phyloP scores from a whole-genome alignment of 2,113 vertebrate species.

The Speoplatyrhinus poulsoni region DNA sequence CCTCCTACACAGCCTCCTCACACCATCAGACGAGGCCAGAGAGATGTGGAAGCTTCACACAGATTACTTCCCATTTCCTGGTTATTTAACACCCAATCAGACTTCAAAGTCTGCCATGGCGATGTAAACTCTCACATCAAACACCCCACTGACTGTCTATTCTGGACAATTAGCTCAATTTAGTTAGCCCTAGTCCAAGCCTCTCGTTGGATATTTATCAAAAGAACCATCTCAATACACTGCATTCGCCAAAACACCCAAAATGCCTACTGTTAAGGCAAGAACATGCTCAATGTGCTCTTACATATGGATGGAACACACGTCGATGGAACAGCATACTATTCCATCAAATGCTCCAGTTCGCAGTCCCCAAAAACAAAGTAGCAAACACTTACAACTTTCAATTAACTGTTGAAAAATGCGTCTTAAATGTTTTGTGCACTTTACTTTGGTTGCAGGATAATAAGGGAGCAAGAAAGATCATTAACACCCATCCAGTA shows the following conservation, averaged over 20 bases:
- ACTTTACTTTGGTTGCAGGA: not conserved
- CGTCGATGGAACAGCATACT: no score
- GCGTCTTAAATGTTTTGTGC: not conserved
- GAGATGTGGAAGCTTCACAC: slow-evolving; percentile 62
- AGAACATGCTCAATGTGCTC: no score
- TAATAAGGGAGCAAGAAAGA: slow-evolving; percentile 31
- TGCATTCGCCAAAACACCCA: not conserved
- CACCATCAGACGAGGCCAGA: slow-evolving; percentile 47
- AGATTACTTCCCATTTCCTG: slow-evolving; percentile 73
- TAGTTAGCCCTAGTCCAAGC: not conserved
- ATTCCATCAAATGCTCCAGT: no score
- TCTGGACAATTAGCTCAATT: slow-evolving; percentile 46
- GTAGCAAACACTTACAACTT: no score
- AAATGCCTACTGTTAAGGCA: not conserved
- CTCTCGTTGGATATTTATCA: not conserved
- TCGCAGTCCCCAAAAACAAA: no score
- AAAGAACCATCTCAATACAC: not conserved
- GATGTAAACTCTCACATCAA: slow-evolving; percentile 47
- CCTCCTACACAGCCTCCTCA: slow-evolving; percentile 58
- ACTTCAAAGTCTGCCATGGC: slow-evolving; percentile 61
- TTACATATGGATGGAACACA: no score
- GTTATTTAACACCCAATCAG: slow-evolving; percentile 77
- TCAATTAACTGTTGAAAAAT: not conserved
- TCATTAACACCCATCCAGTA: slow-evolving; percentile 12
- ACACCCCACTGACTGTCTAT: slow-evolving; percentile 24